Percentiles rank a stretch among this genome's conserved stretches.
Evolutionary conservation across 2,888 invertebrate genomes (phyloP).

Genomic region (Merodon equestris): DNA sequence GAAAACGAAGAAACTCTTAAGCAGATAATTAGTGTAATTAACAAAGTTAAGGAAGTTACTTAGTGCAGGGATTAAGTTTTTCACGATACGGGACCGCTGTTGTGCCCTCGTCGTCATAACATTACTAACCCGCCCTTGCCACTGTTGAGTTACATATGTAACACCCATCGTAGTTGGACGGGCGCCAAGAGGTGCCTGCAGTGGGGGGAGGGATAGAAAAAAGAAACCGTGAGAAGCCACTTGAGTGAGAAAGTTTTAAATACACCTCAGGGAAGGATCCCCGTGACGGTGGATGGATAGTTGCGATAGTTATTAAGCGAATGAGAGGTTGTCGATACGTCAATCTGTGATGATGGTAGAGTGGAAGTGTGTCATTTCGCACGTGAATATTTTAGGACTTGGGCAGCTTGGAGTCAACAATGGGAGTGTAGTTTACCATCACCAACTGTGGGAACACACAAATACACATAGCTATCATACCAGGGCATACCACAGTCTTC

Average conservation of each 20-base stretch:
- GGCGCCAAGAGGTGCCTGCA: neutral
- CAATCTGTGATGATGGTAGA: slow-evolving; percentile 1
- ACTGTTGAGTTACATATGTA: too few relatives aligned
- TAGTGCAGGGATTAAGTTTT: slow-evolving; percentile 61
- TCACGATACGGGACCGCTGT: slow-evolving; percentile 17
- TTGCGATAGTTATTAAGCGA: neutral
- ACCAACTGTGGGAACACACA: too few relatives aligned
- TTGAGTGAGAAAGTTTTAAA: slow-evolving; percentile 55
- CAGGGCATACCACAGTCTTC: too few relatives aligned
- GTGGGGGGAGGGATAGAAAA: slow-evolving; percentile 3
- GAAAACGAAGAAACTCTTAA: slow-evolving; percentile 61
- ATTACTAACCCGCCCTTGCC: slow-evolving; percentile 28
- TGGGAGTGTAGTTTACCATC: too few relatives aligned
- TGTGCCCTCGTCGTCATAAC: slow-evolving; percentile 40
- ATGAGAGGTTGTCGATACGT: slow-evolving; percentile 2
- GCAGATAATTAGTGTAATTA: slow-evolving; percentile 73
- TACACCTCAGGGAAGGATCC: slow-evolving; percentile 43
- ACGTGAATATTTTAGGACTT: too few relatives aligned
- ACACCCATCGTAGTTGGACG: slow-evolving; percentile 25
- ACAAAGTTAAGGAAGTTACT: slow-evolving; percentile 68
- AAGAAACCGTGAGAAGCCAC: slow-evolving; percentile 5
- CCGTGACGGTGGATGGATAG: slow-evolving; percentile 12
- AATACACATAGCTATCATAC: too few relatives aligned
- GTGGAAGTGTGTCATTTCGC: neutral
- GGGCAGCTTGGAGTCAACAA: too few relatives aligned